Evolutionary conservation across 2,888 invertebrate species (phyloP), one percentile per base, ranked within the genome.

Genomic region (Rapana venosa): DNA sequence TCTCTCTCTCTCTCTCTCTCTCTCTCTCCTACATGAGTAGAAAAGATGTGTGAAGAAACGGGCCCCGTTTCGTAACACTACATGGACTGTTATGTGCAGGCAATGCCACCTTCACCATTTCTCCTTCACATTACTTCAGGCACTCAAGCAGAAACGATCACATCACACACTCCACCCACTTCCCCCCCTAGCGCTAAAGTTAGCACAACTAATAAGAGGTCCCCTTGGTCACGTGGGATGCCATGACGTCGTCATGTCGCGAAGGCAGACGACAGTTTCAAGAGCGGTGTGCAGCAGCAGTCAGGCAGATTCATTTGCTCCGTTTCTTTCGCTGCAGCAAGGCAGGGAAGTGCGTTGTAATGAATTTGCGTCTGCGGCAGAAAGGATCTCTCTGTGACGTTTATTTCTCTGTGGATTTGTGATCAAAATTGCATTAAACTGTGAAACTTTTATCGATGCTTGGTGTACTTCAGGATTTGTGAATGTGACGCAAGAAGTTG

Each of bases 231-330:
- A 86, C 86, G 86, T 86, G 86, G 11, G 61, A 61, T 35, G 35
- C 35, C 32, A n/a, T 86, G 86, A 86, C 86, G 86, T 86, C 66
- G 66, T 0, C 86, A 20, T 30, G 84, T 85, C 56, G 86, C 86
- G 61, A 15, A 56, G 32, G 86, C 86, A 86, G 86, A 86, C 86
- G 86, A 86, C 86, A 86, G 61, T 86, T 35, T 47, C 81, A 36
- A 47, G 81, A 83, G 22, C 26, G 47, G 36, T 36, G 81, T 47
- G 47, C 81, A 47, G 36, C 47, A 26, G 81, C 22, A 36, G 47
- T 66, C 66, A 66, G 13, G 20, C 26, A 2, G 20, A 66, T 66
- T 26, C 81, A 30, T 83, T n/a, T 26, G 47, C 36, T 36, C 30
- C 36, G 81, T 83, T 22, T 83, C 47, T 32, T 30, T 17, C 47